Percentiles rank a stretch among this genome's conserved stretches.
Evolutionary conservation across 2,797 vertebrate genomes (phyloP).

Genomic region (Philypnodon macrostomus): DNA sequence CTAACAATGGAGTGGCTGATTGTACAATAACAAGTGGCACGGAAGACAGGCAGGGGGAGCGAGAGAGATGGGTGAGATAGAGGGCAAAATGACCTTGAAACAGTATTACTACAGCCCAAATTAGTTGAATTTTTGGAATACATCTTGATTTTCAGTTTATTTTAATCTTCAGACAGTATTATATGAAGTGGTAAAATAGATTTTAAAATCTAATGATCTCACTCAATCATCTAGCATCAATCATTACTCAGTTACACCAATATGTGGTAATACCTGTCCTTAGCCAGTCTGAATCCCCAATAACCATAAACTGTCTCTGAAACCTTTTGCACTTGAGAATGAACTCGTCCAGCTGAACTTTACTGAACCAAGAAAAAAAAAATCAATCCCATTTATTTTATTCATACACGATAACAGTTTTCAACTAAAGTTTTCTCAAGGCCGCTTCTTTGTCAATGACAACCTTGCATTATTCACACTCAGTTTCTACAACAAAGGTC

Average conservation of each 20-base stretch:
- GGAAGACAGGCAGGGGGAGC: constrained; percentile 12
- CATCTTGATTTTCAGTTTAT: no score
- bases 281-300: no score
- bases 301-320: no score
- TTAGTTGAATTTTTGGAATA: no score
- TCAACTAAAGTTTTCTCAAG: neutral
- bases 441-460: neutral
- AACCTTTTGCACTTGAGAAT: neutral
- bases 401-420: neutral
- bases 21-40: constrained; percentile 19
- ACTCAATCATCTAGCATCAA: no score
- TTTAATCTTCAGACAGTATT: no score
- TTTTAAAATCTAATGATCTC: no score
- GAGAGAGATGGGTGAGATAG: constrained; percentile 6
- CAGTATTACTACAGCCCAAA: neutral
- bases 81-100: constrained; percentile 5
- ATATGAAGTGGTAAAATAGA: no score
- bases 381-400: neutral
- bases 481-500: neutral
- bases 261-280: no score
- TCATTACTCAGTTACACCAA: no score
- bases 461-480: neutral
- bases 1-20: constrained; percentile 38
- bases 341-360: neutral
- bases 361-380: no score